phyloP scores from a whole-genome alignment of 2,113 vertebrate species.

The Rhabdomys dilectus region DNA sequence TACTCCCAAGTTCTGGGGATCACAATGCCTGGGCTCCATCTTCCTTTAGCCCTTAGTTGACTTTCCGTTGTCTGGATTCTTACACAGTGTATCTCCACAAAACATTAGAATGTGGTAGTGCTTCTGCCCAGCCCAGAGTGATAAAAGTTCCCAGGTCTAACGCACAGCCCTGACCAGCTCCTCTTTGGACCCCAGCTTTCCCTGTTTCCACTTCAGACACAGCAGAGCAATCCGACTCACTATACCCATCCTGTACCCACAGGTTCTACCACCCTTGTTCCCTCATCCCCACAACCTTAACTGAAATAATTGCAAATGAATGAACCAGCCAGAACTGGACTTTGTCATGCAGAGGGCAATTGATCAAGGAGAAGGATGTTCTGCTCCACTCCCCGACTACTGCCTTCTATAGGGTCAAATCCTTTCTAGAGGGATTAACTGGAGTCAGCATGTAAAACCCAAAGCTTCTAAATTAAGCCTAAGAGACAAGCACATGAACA shows the following conservation, averaged over 20 bases:
- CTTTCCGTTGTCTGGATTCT: background rate
- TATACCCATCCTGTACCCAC: background rate
- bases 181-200: background rate
- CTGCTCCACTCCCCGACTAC: background rate
- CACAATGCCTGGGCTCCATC: too few relatives aligned
- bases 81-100: background rate
- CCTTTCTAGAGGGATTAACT: constrained; percentile 51
- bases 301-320: constrained; percentile 23
- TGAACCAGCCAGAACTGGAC: constrained; percentile 24
- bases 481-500: background rate
- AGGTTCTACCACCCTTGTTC: background rate
- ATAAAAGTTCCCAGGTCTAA: background rate
- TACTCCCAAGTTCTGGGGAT: background rate
- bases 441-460: constrained; percentile 37
- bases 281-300: background rate
- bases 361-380: constrained; percentile 16
- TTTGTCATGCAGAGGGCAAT: constrained; percentile 37
- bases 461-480: constrained; percentile 36
- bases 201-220: background rate
- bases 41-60: too few relatives aligned
- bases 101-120: background rate
- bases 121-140: background rate
- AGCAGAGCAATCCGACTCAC: background rate
- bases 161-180: background rate
- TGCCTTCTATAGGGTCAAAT: constrained; percentile 28